phyloP scores from a whole-genome alignment of 2,888 invertebrate species.

The Cantharis lateralis region DNA sequence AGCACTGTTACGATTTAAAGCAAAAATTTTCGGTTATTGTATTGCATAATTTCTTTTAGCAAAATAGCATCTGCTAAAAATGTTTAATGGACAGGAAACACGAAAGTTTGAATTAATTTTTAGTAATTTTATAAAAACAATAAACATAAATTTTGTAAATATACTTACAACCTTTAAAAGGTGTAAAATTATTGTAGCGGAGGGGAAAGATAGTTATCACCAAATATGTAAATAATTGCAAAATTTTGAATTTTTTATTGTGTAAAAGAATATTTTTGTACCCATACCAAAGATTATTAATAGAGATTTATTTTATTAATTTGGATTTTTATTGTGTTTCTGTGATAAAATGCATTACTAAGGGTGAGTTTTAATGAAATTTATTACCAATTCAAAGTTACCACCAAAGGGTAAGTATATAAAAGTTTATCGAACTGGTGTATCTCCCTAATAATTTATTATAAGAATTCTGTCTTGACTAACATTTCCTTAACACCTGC shows the following conservation, averaged over 20 bases:
- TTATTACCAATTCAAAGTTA: slow-evolving; percentile 9
- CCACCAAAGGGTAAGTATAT: slow-evolving; percentile 5
- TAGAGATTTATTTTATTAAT: slow-evolving; percentile 18
- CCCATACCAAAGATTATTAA: slow-evolving; percentile 27
- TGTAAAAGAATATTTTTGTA: neutral
- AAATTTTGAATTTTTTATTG: neutral
- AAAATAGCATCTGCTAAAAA: neutral
- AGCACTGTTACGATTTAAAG: neutral
- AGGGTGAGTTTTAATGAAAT: neutral
- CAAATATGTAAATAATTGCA: neutral
- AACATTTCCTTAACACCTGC: slow-evolving; percentile 21
- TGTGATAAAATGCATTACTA: neutral
- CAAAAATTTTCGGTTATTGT: neutral
- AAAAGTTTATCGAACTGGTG: slow-evolving; percentile 6
- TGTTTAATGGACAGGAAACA: neutral
- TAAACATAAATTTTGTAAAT: neutral
- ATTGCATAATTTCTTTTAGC: neutral
- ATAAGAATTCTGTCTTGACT: neutral
- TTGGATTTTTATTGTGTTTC: neutral
- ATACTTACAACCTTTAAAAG: neutral
- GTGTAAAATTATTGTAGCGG: neutral
- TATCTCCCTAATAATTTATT: slow-evolving; percentile 20
- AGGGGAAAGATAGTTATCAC: neutral
- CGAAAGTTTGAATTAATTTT: neutral
- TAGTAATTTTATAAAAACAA: neutral